Evolutionary conservation across 1,140 invertebrate species (phyloP).

Genomic region (Bombus turneri): DNA sequence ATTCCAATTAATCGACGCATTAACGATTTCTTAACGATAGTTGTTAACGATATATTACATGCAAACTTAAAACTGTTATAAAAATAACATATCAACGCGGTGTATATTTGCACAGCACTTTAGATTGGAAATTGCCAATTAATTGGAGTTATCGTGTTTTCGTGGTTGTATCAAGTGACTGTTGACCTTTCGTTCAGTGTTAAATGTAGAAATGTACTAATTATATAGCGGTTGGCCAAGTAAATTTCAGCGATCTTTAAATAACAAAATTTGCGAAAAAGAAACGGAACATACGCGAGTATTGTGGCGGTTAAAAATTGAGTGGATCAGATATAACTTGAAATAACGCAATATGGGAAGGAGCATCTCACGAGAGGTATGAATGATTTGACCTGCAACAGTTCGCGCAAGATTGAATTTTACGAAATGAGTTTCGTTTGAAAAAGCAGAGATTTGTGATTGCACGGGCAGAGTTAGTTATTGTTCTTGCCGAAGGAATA

Average conservation of each 20-base stretch:
- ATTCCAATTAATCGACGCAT: no score
- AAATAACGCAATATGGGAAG: background rate
- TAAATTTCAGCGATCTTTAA: no score
- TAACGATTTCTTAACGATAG: background rate
- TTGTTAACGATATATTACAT: background rate
- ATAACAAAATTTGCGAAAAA: no score
- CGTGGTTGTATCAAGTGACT: background rate
- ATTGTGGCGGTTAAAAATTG: background rate
- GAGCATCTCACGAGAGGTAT: background rate
- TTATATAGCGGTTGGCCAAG: no score
- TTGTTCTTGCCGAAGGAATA: background rate
- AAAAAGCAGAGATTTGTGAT: background rate
- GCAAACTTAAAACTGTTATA: background rate
- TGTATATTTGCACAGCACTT: background rate
- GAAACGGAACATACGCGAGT: no score
- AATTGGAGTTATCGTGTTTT: background rate
- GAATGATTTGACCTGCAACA: background rate
- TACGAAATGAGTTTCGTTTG: background rate
- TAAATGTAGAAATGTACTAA: no score
- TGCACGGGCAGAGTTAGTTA: background rate
- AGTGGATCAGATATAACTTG: background rate
- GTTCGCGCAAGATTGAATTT: background rate
- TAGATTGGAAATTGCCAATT: background rate
- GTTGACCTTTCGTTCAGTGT: background rate
- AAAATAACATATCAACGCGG: background rate